Conservation (phyloP, 2,113 vertebrate genomes). For the Hippocampus mohnikei region DNA sequence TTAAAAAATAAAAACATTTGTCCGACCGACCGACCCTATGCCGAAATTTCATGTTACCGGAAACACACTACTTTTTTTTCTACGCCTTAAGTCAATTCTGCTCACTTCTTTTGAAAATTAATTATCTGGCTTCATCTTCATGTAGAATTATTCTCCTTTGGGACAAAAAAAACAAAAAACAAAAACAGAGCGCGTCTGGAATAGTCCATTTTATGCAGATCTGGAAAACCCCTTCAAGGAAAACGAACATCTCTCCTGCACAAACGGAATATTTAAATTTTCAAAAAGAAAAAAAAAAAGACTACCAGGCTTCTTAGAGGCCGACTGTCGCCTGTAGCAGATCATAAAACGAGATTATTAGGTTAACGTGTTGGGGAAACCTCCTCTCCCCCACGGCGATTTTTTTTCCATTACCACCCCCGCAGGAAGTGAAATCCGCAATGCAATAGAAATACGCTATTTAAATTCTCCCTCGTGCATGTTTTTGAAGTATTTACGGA, state of each 20-base stretch:
- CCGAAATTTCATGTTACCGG: no score
- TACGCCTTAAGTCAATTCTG: not conserved
- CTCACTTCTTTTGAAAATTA: not conserved
- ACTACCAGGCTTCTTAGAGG: not conserved
- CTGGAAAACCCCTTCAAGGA: conserved; percentile 31
- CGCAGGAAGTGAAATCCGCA: no score
- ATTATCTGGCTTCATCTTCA: conserved; percentile 1
- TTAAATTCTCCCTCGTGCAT: no score
- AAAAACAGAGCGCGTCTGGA: not conserved
- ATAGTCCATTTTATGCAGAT: conserved; percentile 5
- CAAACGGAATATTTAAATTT: conserved; percentile 35
- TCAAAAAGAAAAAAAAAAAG: conserved; percentile 2
- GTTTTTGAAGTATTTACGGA: no score
- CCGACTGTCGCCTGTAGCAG: not conserved
- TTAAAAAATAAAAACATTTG: no score
- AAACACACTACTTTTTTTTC: no score
- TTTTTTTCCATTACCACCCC: no score
- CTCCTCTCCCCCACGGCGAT: no score
- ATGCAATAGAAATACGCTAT: no score
- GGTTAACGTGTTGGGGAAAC: not conserved
- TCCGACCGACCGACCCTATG: no score
- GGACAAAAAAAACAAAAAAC: conserved; percentile 21
- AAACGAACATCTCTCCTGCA: conserved; percentile 34
- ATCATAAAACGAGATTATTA: not conserved
- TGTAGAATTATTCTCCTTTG: conserved; percentile 6